Base-by-base conservation (phyloP, 2,888 invertebrate species). In the Autographa gamma region DNA sequence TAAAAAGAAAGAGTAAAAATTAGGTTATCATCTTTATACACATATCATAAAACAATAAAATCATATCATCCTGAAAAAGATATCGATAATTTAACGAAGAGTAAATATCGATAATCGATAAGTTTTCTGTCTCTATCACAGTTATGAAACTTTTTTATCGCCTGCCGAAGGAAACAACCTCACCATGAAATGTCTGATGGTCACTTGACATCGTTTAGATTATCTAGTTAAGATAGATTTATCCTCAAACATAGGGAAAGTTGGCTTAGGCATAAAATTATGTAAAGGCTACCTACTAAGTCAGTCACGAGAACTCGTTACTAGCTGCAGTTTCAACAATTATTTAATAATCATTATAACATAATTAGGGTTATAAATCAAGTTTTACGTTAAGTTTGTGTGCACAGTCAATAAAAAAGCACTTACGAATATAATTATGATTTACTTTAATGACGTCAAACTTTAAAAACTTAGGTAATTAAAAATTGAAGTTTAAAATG, bases 121-220 rank as follows among this genome's bases (percentile, higher is more conserved):
- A 5, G 6, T 48, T 48, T 48, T 7, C n/a, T 48, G 48, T n/a
- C 48, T 48, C n/a, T 48, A 48, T 48, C 48, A 48, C n/a, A 43
- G 5, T 48, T 48, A n/a, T 48, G 48, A 48, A 48, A 48, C 41
- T 48, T 16, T 48, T 48, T 48, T 48, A 48, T 48, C 48, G 48
- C n/a, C 48, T n/a, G 48, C n/a, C 48, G n/a, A 48, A 48, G 48
- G 48, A n/a, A 56, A 56, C 13, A 25, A 56, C 25, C 54, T 56
- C 54, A 19, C 54, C 54, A 56, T 56, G 54, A 11, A 13, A 56
- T 13, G 25, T 18, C 11, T 56, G 54, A 56, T 56, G 54, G 54
- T 14, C 54, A 56, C 25, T 48, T 48, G 48, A n/a, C 48, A 48
- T 7, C 48, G 16, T 43, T 43, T 43, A 16, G 43, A 43, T 43